Conservation (phyloP, 1,140 invertebrate genomes). For the Holotrichia oblita region DNA sequence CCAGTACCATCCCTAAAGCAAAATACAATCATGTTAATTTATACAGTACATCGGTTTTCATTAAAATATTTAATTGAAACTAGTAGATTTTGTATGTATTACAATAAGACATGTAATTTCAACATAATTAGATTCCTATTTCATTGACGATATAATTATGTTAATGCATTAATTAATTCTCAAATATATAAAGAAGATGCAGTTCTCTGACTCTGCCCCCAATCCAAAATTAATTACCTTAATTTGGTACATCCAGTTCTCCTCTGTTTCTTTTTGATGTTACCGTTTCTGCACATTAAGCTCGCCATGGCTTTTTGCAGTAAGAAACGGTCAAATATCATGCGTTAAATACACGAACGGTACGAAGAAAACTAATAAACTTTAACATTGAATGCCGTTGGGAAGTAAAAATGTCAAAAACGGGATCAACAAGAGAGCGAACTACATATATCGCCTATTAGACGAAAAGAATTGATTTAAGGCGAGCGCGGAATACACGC, state of each 20-base stretch:
- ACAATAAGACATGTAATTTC: too few relatives aligned
- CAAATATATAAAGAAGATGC: neutral
- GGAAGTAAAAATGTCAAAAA: neutral
- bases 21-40: too few relatives aligned
- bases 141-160: too few relatives aligned
- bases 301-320: slow-evolving; percentile 7
- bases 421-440: neutral
- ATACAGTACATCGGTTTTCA: too few relatives aligned
- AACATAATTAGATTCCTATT: too few relatives aligned
- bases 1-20: too few relatives aligned
- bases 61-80: too few relatives aligned
- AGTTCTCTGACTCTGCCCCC: slow-evolving; percentile 3
- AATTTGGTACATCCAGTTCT: slow-evolving; percentile 24
- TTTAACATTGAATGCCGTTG: neutral
- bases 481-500: slow-evolving; percentile 2
- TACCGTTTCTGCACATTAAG: slow-evolving; percentile 28
- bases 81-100: too few relatives aligned
- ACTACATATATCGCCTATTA: neutral
- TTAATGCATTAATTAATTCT: too few relatives aligned
- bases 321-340: slow-evolving; percentile 18
- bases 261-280: slow-evolving; percentile 32
- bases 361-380: neutral
- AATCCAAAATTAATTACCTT: slow-evolving; percentile 17
- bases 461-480: neutral
- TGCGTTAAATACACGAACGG: too few relatives aligned